Conservation (phyloP, 2,797 vertebrate genomes). For the Emys orbicularis region DNA sequence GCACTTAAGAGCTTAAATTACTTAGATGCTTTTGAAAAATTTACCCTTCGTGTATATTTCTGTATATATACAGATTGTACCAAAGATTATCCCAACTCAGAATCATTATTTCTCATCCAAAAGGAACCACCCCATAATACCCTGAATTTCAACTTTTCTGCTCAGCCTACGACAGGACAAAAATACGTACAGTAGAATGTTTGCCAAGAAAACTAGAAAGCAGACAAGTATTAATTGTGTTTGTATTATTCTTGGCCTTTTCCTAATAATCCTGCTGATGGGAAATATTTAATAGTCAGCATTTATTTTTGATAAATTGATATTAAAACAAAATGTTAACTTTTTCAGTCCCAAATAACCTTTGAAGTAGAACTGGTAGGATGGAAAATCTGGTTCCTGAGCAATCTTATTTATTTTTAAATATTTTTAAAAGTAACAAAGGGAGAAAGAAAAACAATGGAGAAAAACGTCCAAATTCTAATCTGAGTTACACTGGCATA, state of each 20-base stretch:
- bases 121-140: not conserved
- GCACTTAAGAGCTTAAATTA: not conserved
- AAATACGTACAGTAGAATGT: not conserved
- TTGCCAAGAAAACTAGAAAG: slow-evolving; percentile 4
- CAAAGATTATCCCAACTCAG: not conserved
- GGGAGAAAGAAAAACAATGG: not conserved
- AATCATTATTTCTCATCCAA: not conserved
- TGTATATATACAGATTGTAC: not conserved
- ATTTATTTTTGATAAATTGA: not conserved
- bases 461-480: not conserved
- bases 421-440: not conserved
- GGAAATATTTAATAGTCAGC: slow-evolving; percentile 9
- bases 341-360: not conserved
- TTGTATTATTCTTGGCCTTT: slow-evolving; percentile 51
- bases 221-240: not conserved
- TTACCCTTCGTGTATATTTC: not conserved
- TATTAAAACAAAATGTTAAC: not conserved
- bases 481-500: not conserved
- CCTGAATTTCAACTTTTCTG: not conserved
- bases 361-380: not conserved
- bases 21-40: not conserved
- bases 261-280: slow-evolving; percentile 40
- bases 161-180: not conserved
- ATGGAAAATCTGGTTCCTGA: not conserved
- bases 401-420: not conserved